Evolutionary conservation across 2,797 vertebrate genomes (phyloP), one percentile per base, ranked within the genome.

Genomic region (Pseudopleuronectes americanus): DNA sequence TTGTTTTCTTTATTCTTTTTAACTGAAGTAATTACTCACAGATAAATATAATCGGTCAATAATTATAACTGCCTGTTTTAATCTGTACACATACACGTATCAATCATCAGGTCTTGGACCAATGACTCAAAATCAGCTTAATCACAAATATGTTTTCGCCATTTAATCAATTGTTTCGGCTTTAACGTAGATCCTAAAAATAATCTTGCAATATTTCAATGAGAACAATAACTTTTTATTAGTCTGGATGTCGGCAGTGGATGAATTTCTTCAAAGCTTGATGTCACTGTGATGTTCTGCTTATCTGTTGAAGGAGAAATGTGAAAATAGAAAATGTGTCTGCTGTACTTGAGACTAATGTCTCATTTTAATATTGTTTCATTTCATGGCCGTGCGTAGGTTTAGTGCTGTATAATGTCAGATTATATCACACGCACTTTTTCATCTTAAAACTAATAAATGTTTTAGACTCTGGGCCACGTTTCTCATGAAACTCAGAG

Each of bases 371-470:
- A 49, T 62, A 51, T 77, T 64, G 53, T 68, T 64, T 70, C n/a
- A 59, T 64, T 51, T 61, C 57, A 13, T 38, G 57, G 62, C 58
- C 36, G 24, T 71, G 69, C 73, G 79, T 84, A 65, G 74, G n/a
- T 66, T 68, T 60, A 65, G 51, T 10, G 16, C 68, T 68, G 75
- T 84, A 84, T 81, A 80, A 86, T 83, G 69, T 74, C 67, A 77
- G 67, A 72, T 63, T 71, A 76, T 64, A 77, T 81, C 68, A 43
- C 38, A 57, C 41, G 9, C 57, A 61, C 24, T 64, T 66, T 71
- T 78, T 24, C 12, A 7, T 69, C 61, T 33, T 80, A 60, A 85
- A 84, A 74, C 68, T 81, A 83, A 87, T 87, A 84, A 76, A 83
- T 67, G 62, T 73, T 47, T 72, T 51, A 45, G 22, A 76, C 60